Base-by-base conservation (phyloP, 1,140 invertebrate genomes). In the Chrysopa pallens region DNA sequence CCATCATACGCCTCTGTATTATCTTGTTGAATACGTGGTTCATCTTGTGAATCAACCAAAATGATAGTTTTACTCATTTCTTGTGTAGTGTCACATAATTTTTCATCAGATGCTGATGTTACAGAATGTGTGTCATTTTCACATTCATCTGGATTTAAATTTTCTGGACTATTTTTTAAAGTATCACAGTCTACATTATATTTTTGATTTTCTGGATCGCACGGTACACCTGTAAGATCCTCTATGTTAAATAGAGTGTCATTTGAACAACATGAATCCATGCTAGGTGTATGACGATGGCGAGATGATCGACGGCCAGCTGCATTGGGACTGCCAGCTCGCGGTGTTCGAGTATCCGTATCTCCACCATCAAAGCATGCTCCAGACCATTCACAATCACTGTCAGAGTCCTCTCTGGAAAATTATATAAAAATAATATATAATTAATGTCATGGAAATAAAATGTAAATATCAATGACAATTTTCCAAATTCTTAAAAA, bases 251-350 rank as follows among this genome's bases (percentile, higher is more conserved):
- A 73, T 4, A 73, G 54, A 2, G 70, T 73, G 50, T 73, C 70
- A 49, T 72, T 72, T 28, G 70, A 73, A 54, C 70, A 72, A 61
- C 68, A 73, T 6, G 69, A 73, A 50, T 70, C 68, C 46, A 71
- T 70, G 48, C 68, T 73, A 39, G 68, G 69, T 15, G 70, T 69
- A 52, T 70, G 68, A 7, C 66, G 62, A 42, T 69, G 48, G n/a
- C 42, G 49, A 7, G 42, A 43, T 27, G 31, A 33, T 11, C 31
- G 31, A 33, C 31, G n/a, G n/a, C 44, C 50, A 17, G 43, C 44
- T 6, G 50, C 41, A 42, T 40, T 40, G 8, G 50, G 50, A 46
- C 53, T 58, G 31, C 55, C 51, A n/a, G 46, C 49, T 40, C 48
- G 43, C 3, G 48, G 39, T 2, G 51, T 55, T 14, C 36, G 44